phyloP scores from a whole-genome alignment of 2,113 vertebrate species.

The Prochilodus magdalenae region DNA sequence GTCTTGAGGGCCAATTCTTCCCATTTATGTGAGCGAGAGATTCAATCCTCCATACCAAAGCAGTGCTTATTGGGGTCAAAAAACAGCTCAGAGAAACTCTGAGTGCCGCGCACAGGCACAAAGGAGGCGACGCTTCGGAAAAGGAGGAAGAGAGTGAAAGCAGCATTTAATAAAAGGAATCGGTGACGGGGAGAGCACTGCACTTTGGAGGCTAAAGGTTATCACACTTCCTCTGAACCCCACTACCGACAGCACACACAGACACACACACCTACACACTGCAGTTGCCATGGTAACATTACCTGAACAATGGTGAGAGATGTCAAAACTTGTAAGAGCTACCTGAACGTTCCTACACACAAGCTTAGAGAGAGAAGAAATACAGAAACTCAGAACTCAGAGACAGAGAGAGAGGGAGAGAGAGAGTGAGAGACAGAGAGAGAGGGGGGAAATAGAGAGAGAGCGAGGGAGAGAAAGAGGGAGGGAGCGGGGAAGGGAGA shows the following conservation, averaged over 20 bases:
- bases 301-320: slow-evolving; percentile 32
- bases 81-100: slow-evolving; percentile 33
- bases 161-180: slow-evolving; percentile 50
- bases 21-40: slow-evolving; percentile 46
- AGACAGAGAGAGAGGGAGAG: slow-evolving; percentile 15
- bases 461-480: slow-evolving; percentile 9
- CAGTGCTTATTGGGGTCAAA: slow-evolving; percentile 46
- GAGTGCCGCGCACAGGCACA: not conserved
- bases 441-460: slow-evolving; percentile 13
- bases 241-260: slow-evolving; percentile 30
- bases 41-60: slow-evolving; percentile 46
- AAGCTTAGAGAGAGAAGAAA: slow-evolving; percentile 22
- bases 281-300: slow-evolving; percentile 45
- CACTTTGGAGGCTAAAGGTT: slow-evolving; percentile 48
- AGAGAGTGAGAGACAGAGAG: slow-evolving; percentile 27
- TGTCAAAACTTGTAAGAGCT: slow-evolving; percentile 41
- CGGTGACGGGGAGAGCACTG: slow-evolving; percentile 39
- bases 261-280: not conserved
- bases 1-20: slow-evolving; percentile 38
- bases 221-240: slow-evolving; percentile 50
- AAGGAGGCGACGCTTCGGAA: slow-evolving; percentile 5
- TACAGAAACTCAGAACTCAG: slow-evolving; percentile 14
- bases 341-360: slow-evolving; percentile 38
- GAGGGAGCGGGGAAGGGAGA: slow-evolving; percentile 22
- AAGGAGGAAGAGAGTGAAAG: slow-evolving; percentile 25